Evolutionary conservation across 2,888 invertebrate species (phyloP).

Genomic region (Mesodorylaimus sp.): DNA sequence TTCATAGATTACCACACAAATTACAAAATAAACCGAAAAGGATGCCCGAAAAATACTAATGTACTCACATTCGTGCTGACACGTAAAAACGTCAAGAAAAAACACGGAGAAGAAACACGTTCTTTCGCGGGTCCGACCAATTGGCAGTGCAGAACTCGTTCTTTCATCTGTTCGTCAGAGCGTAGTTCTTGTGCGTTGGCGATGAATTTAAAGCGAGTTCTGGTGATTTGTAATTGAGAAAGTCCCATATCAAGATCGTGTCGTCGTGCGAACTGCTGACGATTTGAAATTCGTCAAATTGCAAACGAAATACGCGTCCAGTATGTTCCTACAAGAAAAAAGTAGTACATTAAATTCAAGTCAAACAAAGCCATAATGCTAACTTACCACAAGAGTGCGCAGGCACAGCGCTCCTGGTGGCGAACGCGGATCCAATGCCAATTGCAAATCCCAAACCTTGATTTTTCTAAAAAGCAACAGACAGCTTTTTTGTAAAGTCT

Average conservation of each 20-base stretch:
- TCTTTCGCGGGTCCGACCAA: too few relatives aligned
- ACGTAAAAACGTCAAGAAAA: too few relatives aligned
- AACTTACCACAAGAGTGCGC: constrained; percentile 76
- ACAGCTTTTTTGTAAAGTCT: too few relatives aligned
- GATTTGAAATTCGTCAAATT: constrained; percentile 99
- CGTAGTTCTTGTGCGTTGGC: background rate
- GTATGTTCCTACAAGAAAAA: constrained; percentile 67
- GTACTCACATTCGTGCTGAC: too few relatives aligned
- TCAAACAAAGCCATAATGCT: background rate
- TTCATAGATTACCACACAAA: too few relatives aligned
- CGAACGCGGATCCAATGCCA: constrained; percentile 85
- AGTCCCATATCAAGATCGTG: constrained; percentile 99
- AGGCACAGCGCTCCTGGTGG: constrained; percentile 82
- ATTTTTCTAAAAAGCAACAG: constrained; percentile 52
- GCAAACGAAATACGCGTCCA: constrained; percentile 92
- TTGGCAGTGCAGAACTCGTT: too few relatives aligned
- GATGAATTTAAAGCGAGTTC: background rate
- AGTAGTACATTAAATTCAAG: constrained; percentile 8
- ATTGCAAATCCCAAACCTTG: constrained; percentile 96
- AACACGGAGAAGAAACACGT: too few relatives aligned
- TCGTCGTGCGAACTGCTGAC: constrained; percentile 98
- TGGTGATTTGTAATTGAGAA: constrained; percentile 47
- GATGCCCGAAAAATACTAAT: too few relatives aligned
- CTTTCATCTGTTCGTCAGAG: too few relatives aligned
- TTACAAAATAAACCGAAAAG: too few relatives aligned